Evolutionary conservation across 2,888 invertebrate genomes (phyloP).

Genomic region (Phymatocera aterrima): DNA sequence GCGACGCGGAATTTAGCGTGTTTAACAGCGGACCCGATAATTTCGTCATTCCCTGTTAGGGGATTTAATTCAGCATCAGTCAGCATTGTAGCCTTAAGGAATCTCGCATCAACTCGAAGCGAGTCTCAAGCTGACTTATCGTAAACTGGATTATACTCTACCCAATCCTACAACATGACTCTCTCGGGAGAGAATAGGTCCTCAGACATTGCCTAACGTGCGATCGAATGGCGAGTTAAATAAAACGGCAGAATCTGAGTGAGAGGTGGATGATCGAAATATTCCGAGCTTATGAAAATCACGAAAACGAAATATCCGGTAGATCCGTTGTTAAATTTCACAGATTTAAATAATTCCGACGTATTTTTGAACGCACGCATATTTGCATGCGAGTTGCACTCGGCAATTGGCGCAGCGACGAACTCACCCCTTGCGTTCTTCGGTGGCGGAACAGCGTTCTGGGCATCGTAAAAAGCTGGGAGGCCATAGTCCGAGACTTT

Average conservation of each 20-base stretch:
- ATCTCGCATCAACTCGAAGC: slow-evolving; percentile 1
- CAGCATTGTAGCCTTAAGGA: not conserved
- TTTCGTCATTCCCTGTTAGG: not conserved
- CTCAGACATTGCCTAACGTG: not conserved
- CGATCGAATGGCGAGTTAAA: not conserved
- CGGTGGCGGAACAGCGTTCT: slow-evolving; percentile 80
- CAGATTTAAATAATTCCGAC: not conserved
- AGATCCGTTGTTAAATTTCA: not conserved
- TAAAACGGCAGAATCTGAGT: not conserved
- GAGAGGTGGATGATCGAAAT: not conserved
- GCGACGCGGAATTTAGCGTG: not conserved
- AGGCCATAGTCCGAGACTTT: slow-evolving; percentile 95
- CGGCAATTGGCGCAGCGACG: not conserved
- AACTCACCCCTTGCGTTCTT: slow-evolving; percentile 83
- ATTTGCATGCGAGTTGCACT: not conserved
- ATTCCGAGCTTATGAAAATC: not conserved
- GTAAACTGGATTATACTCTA: slow-evolving; percentile 27
- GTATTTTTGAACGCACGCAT: not conserved
- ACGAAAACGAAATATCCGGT: not conserved
- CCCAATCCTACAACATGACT: not conserved
- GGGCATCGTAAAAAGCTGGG: slow-evolving; percentile 85
- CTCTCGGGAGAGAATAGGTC: not conserved
- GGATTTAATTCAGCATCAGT: not conserved
- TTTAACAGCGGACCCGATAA: not conserved
- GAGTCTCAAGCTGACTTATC: slow-evolving; percentile 21